Evolutionary conservation across 2,797 vertebrate genomes (phyloP), one percentile per base, ranked within the genome.

Genomic region (Prunella strophiata): DNA sequence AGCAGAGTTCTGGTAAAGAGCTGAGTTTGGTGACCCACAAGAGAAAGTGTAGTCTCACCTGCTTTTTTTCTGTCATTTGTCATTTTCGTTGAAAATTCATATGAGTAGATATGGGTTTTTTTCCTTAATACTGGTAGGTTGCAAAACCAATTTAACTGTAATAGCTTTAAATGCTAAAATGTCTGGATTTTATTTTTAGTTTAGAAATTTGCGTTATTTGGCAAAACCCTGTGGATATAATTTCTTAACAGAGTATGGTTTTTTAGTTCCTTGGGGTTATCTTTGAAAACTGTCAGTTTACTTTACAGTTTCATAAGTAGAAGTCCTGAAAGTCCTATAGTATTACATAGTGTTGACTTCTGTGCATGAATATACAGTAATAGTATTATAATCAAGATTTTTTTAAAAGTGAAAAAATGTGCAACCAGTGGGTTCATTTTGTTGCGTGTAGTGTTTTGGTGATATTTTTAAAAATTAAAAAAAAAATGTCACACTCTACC

Each of bases 401-500:
- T 45, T n/a, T 20, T 40, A 25, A 43, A 48, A 32, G 4, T 4
- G 5, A 16, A 48, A 57, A 75, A 78, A 11, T 6, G 12, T 65
- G 15, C 17, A 52, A 45, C 32, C 11, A 30, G 2, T 1, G 3
- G 7, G 7, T 25, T 79, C 5, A 8, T 51, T 82, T 65, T 45
- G 7, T 65, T 70, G 4, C 52, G 15, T 9, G 11, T 78, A 9
- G 51, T 77, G 10, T 50, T 71, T 29, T 51, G 11, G 1, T 38
- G 4, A 14, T 72, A 34, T 19, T 43, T 88, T 51, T 8, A 9
- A 29, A 30, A 66, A 34, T 58, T 40, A 23, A n/a, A 42, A 36
- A 34, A 21, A 5, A 4, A 26, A 5, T 1, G 22, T 40, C 13
- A 6, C 13, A 4, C 1, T 59, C 15, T 59, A 26, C 11, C 3